Conservation (phyloP, 2,797 vertebrate genomes). For the Argyrosomus regius region DNA sequence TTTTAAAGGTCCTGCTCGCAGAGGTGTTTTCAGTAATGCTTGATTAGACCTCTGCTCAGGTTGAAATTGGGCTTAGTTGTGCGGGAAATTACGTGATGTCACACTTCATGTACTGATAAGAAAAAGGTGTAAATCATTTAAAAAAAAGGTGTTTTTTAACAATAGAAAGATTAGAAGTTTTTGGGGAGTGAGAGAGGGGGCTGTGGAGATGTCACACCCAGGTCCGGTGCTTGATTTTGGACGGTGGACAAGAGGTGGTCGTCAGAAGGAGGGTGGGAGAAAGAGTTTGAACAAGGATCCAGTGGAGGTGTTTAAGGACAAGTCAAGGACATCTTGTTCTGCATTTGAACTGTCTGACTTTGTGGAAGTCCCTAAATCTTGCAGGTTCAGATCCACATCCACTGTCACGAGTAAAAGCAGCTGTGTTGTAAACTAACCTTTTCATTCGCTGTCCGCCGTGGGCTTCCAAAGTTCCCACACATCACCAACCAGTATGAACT, state of each 20-base stretch:
- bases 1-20: background rate
- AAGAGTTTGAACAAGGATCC: background rate
- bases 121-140: too few relatives aligned
- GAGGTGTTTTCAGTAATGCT: background rate
- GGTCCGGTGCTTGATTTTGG: background rate
- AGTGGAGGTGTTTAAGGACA: background rate
- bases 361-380: background rate
- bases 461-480: background rate
- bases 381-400: background rate
- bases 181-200: background rate
- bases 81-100: background rate
- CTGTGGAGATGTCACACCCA: background rate
- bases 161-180: background rate
- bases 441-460: background rate
- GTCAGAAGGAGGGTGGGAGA: background rate
- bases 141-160: background rate
- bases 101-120: background rate
- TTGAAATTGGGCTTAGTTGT: background rate
- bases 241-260: background rate
- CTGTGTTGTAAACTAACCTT: background rate
- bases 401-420: background rate
- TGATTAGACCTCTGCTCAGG: background rate
- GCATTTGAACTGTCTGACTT: background rate
- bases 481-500: background rate
- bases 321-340: background rate